Conservation (phyloP, 1,140 invertebrate species). For the Zaprionus ornatus region DNA sequence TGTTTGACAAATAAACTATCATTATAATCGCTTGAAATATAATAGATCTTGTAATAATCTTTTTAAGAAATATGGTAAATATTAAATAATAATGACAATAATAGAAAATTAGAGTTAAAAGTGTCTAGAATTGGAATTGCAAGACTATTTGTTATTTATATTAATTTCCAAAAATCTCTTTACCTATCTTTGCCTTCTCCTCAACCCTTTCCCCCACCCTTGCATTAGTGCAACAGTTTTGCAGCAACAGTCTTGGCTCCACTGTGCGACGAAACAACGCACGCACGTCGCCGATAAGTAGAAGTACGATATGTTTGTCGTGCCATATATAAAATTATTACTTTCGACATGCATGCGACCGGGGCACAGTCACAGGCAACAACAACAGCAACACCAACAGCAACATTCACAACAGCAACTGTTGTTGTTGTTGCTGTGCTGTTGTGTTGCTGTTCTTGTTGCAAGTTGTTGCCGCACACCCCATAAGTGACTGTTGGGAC, state of each 20-base stretch:
- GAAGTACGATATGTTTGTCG: slow-evolving; percentile 70
- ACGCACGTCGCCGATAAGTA: slow-evolving; percentile 80
- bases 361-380: slow-evolving; percentile 19
- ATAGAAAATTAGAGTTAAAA: background rate
- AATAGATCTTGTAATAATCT: no score
- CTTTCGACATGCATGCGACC: slow-evolving; percentile 75
- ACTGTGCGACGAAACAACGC: slow-evolving; percentile 37
- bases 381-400: slow-evolving; percentile 3
- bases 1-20: no score
- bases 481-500: slow-evolving; percentile 34
- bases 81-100: no score
- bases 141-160: background rate
- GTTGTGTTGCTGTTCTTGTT: slow-evolving; percentile 25
- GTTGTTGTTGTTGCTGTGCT: slow-evolving; percentile 20
- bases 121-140: background rate
- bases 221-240: background rate
- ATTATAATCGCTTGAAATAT: no score
- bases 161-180: background rate
- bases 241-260: background rate
- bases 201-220: background rate
- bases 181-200: no score
- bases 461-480: slow-evolving; percentile 42
- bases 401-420: slow-evolving; percentile 29
- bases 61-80: no score
- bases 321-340: slow-evolving; percentile 82